Evolutionary conservation across 2,888 invertebrate genomes (phyloP).

Genomic region (Pseudolycoriella hygida): DNA sequence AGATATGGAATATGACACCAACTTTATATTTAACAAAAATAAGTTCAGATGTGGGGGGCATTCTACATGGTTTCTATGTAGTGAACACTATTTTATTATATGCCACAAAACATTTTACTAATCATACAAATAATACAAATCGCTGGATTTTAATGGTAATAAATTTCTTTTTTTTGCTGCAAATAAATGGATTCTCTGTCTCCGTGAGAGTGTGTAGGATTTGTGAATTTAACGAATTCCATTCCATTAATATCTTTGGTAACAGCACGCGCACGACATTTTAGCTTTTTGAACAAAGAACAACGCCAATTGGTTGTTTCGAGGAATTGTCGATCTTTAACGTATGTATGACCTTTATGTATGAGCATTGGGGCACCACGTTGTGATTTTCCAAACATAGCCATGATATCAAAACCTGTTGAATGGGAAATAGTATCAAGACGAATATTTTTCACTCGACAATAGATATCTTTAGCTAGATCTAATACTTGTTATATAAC

Average conservation of each 20-base stretch:
- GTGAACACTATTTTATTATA: no score
- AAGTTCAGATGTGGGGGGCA: no score
- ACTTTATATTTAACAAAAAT: no score
- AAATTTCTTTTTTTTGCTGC: no score
- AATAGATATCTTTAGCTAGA: no score
- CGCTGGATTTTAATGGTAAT: no score
- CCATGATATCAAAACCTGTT: conserved; percentile 8
- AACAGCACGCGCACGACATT: conserved; percentile 11
- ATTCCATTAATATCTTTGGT: conserved; percentile 10
- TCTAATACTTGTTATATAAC: no score
- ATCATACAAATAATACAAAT: no score
- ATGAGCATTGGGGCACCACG: conserved; percentile 11
- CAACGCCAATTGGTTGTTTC: conserved; percentile 11
- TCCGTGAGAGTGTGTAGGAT: conserved; percentile 9
- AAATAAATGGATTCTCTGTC: background rate
- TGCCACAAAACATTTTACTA: no score
- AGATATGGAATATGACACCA: no score
- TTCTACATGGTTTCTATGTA: no score
- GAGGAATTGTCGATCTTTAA: conserved; percentile 10
- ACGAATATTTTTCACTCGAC: no score
- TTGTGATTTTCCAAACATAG: conserved; percentile 11
- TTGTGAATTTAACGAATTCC: conserved; percentile 9
- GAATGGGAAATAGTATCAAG: background rate
- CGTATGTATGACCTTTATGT: conserved; percentile 9
- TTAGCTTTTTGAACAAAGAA: conserved; percentile 7